Base-by-base conservation (phyloP, 2,113 vertebrate species). In the Stigmatopora nigra region DNA sequence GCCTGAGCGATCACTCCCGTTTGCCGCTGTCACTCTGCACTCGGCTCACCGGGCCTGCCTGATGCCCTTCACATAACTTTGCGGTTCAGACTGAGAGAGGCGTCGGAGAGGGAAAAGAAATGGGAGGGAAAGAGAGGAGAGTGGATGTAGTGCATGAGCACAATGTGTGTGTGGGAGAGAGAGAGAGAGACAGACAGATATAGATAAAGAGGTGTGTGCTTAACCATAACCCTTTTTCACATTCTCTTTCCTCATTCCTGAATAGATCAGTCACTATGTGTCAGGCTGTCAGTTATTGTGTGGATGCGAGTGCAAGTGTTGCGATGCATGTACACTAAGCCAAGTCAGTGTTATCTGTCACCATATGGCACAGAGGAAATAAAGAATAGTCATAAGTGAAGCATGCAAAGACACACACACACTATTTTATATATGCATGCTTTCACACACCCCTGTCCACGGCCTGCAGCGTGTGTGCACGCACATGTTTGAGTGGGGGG, bases 11-110 rank as follows among this genome's bases (percentile, higher is more conserved):
- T 99, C 97, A 94, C 94, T 94, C 93, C 53, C 94, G 94, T 94
- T 93, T 92, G 89, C 93, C 91, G 93, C 96, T 98, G 96, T 99
- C 96, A 98, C 94, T 98, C 96, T 93, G 93, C 93, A 94, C 96
- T 96, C 95, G 88, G 94, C 94, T 92, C 91, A 92, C 93, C 91
- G 92, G 93, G 95, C 95, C 96, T 97, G 95, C 93, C 94, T 94
- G 95, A 97, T 99, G 97, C 93, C 97, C 97, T 99, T 99, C 97
- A 98, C 94, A 96, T 98, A 99, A 99, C 97, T 98, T 99, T 99
- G 96, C 92, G 90, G 93, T 87, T 92, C 89, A 92, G 92, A 91
- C 92, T 72, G 68, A 17, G 68, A 77, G 81, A 79, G 76, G 14
- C 63, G 25, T 16, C 38, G n/a, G 73, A 67, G 70, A 76, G 67